These are phyloP conservation scores for Centropus unirufus DNA, from an alignment of 2,113 vertebrate species.

Conservation along the genomic window DNA sequence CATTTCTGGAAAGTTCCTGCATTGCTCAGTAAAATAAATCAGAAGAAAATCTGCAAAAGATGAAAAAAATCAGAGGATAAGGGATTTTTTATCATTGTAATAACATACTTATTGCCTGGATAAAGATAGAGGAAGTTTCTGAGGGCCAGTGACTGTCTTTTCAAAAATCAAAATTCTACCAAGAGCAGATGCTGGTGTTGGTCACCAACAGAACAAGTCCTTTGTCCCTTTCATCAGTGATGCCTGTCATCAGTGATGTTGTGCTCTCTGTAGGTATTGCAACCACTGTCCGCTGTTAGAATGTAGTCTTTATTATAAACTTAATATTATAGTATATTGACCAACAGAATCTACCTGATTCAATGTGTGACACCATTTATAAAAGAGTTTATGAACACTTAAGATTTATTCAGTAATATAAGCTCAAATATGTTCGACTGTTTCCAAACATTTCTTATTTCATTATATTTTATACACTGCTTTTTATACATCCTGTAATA, in stretches of 20 bases:
- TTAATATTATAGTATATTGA: neutral
- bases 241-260: neutral
- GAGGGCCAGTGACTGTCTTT: neutral
- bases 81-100: neutral
- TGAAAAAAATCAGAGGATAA: neutral
- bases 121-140: neutral
- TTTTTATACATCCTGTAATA: neutral
- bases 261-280: neutral
- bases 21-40: neutral
- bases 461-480: neutral
- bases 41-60: neutral
- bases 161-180: neutral
- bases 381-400: neutral
- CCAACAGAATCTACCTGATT: neutral
- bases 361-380: neutral
- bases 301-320: neutral
- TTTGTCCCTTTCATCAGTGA: neutral
- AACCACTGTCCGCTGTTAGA: neutral
- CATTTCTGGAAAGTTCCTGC: neutral
- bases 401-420: neutral
- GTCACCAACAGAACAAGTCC: neutral
- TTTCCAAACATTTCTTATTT: neutral
- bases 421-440: neutral
- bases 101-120: neutral
- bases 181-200: neutral